phyloP scores from a whole-genome alignment of 2,888 invertebrate genomes.

The Lamellibrachia satsuma region DNA sequence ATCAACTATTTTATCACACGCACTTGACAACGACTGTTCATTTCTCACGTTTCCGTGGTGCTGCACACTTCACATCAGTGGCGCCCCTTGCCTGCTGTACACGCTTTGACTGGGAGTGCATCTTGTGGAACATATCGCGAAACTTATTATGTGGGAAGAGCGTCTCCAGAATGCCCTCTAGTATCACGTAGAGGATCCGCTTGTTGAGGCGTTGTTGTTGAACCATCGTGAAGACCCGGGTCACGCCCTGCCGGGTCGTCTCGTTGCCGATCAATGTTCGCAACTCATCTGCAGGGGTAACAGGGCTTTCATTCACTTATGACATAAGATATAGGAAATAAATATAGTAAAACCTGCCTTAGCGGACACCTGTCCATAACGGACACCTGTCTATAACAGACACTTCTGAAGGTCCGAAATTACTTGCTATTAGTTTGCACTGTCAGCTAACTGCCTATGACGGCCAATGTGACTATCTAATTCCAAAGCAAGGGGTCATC shows the following conservation, averaged over 20 bases:
- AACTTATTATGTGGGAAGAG: slow-evolving; percentile 84
- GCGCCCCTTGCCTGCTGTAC: slow-evolving; percentile 31
- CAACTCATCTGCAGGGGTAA: slow-evolving; percentile 76
- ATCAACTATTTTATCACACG: neutral
- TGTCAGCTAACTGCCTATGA: too few relatives aligned
- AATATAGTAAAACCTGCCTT: too few relatives aligned
- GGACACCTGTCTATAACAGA: too few relatives aligned
- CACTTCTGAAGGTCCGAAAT: too few relatives aligned
- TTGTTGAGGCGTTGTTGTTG: slow-evolving; percentile 84
- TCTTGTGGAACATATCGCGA: slow-evolving; percentile 75
- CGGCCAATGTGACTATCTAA: too few relatives aligned
- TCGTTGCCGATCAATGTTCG: slow-evolving; percentile 89
- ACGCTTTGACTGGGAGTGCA: slow-evolving; percentile 71
- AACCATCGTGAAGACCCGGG: slow-evolving; percentile 86
- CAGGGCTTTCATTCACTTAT: neutral
- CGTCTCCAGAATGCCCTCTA: slow-evolving; percentile 82
- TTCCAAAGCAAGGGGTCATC: too few relatives aligned
- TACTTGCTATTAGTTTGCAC: too few relatives aligned
- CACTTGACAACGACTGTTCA: neutral
- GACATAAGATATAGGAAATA: too few relatives aligned
- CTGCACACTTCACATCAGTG: neutral
- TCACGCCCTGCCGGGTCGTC: slow-evolving; percentile 82
- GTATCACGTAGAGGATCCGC: slow-evolving; percentile 81
- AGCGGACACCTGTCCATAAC: too few relatives aligned
- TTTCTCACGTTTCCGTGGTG: slow-evolving; percentile 1